A percentile compares a stretch with the other conserved stretches of the same genome.
These are phyloP conservation scores for Chelon auratus DNA, from an alignment of 2,797 vertebrate genomes.

Conservation along the genomic window DNA sequence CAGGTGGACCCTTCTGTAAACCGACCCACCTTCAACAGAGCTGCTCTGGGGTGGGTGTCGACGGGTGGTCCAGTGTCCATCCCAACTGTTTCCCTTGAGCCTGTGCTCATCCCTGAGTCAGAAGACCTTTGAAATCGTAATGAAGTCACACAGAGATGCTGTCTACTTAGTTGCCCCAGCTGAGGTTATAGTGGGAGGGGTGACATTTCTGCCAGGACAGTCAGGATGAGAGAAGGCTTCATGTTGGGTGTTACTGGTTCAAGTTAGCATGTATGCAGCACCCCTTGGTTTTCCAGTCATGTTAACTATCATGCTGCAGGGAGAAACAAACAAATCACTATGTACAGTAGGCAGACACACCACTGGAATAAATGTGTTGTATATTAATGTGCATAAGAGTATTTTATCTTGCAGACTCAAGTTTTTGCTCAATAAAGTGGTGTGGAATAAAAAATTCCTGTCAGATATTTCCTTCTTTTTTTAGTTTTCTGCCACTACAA, in stretches of 20 bases:
- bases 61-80: conserved; percentile 81
- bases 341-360: conserved; percentile 21
- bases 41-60: conserved; percentile 91
- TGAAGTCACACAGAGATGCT: conserved; percentile 60
- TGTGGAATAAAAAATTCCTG: conserved; percentile 20
- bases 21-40: conserved; percentile 95
- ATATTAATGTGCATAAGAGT: conserved; percentile 66
- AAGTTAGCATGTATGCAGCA: conserved; percentile 29
- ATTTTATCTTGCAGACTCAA: conserved; percentile 48
- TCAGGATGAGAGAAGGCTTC: conserved; percentile 30
- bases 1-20: conserved; percentile 77
- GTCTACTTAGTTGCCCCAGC: conserved; percentile 44
- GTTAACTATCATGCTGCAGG: conserved; percentile 34
- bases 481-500: not conserved
- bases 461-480: not conserved
- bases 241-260: conserved; percentile 23
- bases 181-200: conserved; percentile 30
- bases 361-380: conserved; percentile 55
- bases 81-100: conserved; percentile 78
- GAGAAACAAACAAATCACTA: conserved; percentile 17
- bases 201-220: conserved; percentile 33
- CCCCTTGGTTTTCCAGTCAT: conserved; percentile 21
- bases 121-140: conserved; percentile 91
- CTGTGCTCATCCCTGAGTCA: conserved; percentile 89
- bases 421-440: conserved; percentile 66